Base-by-base conservation (phyloP, 2,888 invertebrate species). In the Nemapogon koenigi region DNA sequence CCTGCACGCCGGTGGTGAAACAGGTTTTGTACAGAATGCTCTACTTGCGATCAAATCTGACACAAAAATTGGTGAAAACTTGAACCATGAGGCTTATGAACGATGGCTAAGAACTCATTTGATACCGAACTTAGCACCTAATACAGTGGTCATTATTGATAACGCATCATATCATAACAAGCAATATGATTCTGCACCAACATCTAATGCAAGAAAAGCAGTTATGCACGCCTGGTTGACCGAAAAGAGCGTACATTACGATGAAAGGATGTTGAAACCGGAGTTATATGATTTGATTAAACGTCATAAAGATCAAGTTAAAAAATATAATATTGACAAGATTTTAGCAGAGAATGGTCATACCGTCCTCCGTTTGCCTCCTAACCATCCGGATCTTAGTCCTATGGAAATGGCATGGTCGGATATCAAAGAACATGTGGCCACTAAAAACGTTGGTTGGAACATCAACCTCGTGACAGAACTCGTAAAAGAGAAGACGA, bases 31-130 rank as follows among this genome's bases (percentile, higher is more conserved):
- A 1, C 42, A 35, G 2, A 43, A 47, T 40, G 45, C 46, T 1
- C 36, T 49, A 6, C 30, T 51, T 0, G 37, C 19, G 2, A 51
- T 49, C 39, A 46, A 48, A 46, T 42, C 48, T 1, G 50, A 45
- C 8, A 43, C 26, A 0, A 50, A 48, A 42, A 33, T 41, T 8
- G 51, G 51, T 2, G 55, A 52, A 15, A 40, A 48, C 16, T 50
- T 54, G 49, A 50, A 49, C 36, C 38, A 11, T 16, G 22, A 18
- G n/a, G 49, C 45, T 40, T 49, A 42, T 38, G 30, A 17, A 15
- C 44, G 46, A 28, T 57, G 52, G 54, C 28, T 56, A n/a, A 16
- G 19, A 39, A 45, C 33, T 1, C 43, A 52, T 35, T 25, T 55
- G 6, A 32, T 53, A 2, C 49, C 51, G 8, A 51, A 51, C 38